Evolutionary conservation across 2,797 vertebrate species (phyloP), one percentile per base, ranked within the genome.

Genomic region (Mastacembelus armatus): DNA sequence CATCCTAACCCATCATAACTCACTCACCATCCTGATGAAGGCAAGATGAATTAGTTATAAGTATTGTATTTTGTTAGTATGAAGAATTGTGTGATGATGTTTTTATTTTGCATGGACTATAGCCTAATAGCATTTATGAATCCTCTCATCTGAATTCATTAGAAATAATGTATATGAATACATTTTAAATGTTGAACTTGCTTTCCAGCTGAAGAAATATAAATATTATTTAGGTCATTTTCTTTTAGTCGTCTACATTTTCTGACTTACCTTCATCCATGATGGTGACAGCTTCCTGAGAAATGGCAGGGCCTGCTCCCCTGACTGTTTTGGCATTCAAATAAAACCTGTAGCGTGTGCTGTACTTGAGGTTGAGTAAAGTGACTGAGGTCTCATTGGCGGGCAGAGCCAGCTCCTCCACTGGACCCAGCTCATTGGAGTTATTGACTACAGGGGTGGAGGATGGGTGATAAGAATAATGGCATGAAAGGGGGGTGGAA

Each of bases 301-400:
- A 95, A 85, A 96, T 89, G 72, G 92, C 91, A 59, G 84, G 95
- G 81, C 98, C 97, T n/a, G 91, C 79, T 91, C 98, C 98, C 71
- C 83, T 92, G 48, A 73, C 80, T 59, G 97, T 99, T 90, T 94
- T 94, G 32, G 98, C 98, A 1, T 91, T 95, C 86, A 99, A 95
- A 91, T 97, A 98, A 92, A 99, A 98, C 93, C 96, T 99, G 93
- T 99, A 99, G 83, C 96, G 95, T 15, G 96, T 98, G 90, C 95
- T 97, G 92, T 96, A 96, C 92, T 96, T 96, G 90, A 99, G 95
- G 89, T 96, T 93, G 85, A 88, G 92, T 92, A 99, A 90, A 87
- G 94, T 96, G 93, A 96, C 81, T 72, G 90, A 95, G 81, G 96
- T 97, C 91, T 96, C 95, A 32, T 99, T 99, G 91, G 96, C 93